Base-by-base conservation (phyloP, 2,113 vertebrate genomes). In the Cyanoderma ruficeps region DNA sequence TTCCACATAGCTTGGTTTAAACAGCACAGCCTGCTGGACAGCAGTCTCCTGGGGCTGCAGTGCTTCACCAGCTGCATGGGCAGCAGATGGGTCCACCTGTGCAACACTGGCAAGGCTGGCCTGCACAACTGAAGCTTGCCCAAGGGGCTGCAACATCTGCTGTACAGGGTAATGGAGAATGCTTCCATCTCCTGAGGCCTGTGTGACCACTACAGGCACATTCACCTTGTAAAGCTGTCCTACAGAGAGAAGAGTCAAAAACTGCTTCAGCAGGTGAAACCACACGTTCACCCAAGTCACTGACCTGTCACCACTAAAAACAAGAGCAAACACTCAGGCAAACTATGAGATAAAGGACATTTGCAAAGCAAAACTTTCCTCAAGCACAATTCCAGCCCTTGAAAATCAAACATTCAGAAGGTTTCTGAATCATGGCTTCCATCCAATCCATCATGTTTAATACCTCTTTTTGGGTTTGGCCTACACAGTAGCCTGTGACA, bases 211-310 rank as follows among this genome's bases (percentile, higher is more conserved):
- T 33, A 99, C 97, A 31, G 99, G 99, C 83, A 99, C 97, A 31
- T 98, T 99, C 46, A 99, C 98, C 92, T 99, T 99, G 94, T 99
- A 99, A 71, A 99, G 97, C 5, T 99, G 99, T 63, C 99, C 99
- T 99, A 30, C 24, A 91, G 91, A 93, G 13, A 61, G 27, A 97
- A 83, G 25, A 23, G 46, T 53, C 56, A 14, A 83, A 46, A 65
- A n/a, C 21, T 49, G 19, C 24, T 81, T 90, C 55, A 86, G 42
- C 42, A 57, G 25, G 18, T 85, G 57, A 47, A 84, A 53, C 24
- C 25, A 30, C 22, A 68, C 18, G 35, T 9, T 76, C 46, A 74
- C 13, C 23, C 74, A 78, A 78, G 47, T 31, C 61, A 97, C 44
- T 47, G 22, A n/a, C 28, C 22, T 53, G 3, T 13, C 61, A 52